Base-by-base conservation (phyloP, 2,113 vertebrate species). In the Corythaixoides concolor region DNA sequence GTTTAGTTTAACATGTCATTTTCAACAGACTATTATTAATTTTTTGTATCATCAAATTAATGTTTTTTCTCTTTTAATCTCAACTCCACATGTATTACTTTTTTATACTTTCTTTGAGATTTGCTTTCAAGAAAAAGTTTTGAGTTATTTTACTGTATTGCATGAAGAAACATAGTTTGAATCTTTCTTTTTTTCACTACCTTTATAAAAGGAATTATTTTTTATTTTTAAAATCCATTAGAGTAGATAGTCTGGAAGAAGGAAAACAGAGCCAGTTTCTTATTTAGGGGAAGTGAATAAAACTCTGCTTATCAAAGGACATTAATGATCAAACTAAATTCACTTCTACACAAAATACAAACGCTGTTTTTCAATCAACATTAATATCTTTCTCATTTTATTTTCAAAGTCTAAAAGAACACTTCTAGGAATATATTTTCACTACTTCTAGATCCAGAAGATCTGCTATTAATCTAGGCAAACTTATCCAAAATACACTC, bases 391-490 rank as follows among this genome's bases (percentile, higher is more conserved):
- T 70, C n/a, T 68, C 43, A 35, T 91, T 94, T 93, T 64, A 89
- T 73, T 94, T 94, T 79, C 91, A 68, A 91, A 92, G 88, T 70
- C 70, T 83, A 93, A 93, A 41, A 84, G 73, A 21, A 69, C 56
- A 78, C 79, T 89, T 90, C 82, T 90, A 89, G 74, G 64, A 84
- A 95, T 92, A 24, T 52, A 91, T 89, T 82, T 82, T 77, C 91
- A 80, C 56, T 95, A 64, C 52, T 93, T 68, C 76, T 39, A 47
- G 52, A 94, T 80, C 32, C 33, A 59, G 56, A 81, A 76, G 75
- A 80, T 73, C 56, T 88, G 59, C 45, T 95, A 91, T 82, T 93
- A 94, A 77, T 95, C 76, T 50, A 68, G 64, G 53, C 20, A 78
- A 85, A 74, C 37, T 85, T 86, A 64, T 66, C 81, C 50, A 92